Evolutionary conservation across 2,797 vertebrate genomes (phyloP).

Genomic region (Anguilla megastoma): DNA sequence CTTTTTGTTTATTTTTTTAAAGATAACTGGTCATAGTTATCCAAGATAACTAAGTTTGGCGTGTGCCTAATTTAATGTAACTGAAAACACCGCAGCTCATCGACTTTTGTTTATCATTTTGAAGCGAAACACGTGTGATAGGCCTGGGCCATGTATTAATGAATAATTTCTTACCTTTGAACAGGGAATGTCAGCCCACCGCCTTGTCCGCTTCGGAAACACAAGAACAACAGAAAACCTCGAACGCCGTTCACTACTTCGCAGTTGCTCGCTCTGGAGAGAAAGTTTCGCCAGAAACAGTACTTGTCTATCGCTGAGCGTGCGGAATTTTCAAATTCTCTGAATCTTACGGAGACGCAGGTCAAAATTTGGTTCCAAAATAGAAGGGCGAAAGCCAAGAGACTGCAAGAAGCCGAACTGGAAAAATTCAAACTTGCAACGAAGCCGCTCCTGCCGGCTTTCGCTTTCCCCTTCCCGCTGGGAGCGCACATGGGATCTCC

Average conservation of each 20-base stretch:
- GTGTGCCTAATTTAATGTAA: background rate
- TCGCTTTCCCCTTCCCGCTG: slow-evolving; percentile 79
- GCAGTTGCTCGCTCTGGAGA: slow-evolving; percentile 82
- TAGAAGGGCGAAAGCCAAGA: slow-evolving; percentile 81
- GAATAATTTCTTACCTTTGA: slow-evolving; percentile 7
- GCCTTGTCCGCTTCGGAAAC: slow-evolving; percentile 78
- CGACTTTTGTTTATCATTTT: background rate
- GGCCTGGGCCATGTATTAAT: slow-evolving; percentile 2
- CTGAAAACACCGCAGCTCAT: background rate
- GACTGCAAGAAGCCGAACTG: slow-evolving; percentile 83
- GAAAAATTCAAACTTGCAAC: slow-evolving; percentile 80
- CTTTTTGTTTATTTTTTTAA: background rate
- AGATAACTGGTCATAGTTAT: background rate
- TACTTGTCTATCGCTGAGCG: slow-evolving; percentile 85
- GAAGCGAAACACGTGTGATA: background rate
- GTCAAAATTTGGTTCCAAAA: slow-evolving; percentile 89
- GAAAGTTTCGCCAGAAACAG: slow-evolving; percentile 84
- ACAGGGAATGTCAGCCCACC: slow-evolving; percentile 77
- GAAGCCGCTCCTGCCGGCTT: slow-evolving; percentile 77
- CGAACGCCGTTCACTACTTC: slow-evolving; percentile 85
- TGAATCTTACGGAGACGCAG: slow-evolving; percentile 84
- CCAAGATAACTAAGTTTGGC: background rate
- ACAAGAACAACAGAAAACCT: slow-evolving; percentile 86
- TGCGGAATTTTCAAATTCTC: slow-evolving; percentile 82
- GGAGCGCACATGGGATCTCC: slow-evolving; percentile 74